phyloP scores from a whole-genome alignment of 1,140 invertebrate genomes.

The Bombus impatiens region DNA sequence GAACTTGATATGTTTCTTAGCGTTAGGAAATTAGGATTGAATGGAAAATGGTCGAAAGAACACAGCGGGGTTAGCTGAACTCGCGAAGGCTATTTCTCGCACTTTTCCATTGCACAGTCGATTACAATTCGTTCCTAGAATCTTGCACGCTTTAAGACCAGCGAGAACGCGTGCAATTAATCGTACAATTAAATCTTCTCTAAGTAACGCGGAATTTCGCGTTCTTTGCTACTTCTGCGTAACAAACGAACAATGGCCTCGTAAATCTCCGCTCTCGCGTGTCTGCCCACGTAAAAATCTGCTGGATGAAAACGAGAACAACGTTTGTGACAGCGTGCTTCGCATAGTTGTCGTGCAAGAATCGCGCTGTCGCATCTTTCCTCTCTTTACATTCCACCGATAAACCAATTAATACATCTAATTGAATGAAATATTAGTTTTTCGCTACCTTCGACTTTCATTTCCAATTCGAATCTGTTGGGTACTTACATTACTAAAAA shows the following conservation, averaged over 20 bases:
- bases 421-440: too few relatives aligned
- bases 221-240: background rate
- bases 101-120: background rate
- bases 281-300: constrained; percentile 31
- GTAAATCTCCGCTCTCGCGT: constrained; percentile 31
- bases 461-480: too few relatives aligned
- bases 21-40: too few relatives aligned
- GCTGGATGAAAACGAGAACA: constrained; percentile 29
- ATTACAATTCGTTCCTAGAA: background rate
- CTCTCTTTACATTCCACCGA: too few relatives aligned
- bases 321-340: constrained; percentile 19
- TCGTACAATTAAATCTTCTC: constrained; percentile 31
- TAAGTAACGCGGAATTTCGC: constrained; percentile 19
- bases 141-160: background rate
- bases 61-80: too few relatives aligned
- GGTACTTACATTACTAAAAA: too few relatives aligned
- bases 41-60: too few relatives aligned
- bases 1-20: too few relatives aligned
- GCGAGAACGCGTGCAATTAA: constrained; percentile 24
- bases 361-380: background rate
- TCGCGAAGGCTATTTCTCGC: background rate
- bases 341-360: background rate
- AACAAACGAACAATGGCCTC: constrained; percentile 34
- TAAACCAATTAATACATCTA: too few relatives aligned
- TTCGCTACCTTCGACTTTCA: too few relatives aligned